Base-by-base conservation (phyloP, 2,113 vertebrate genomes). In the Urocitellus parryii region DNA sequence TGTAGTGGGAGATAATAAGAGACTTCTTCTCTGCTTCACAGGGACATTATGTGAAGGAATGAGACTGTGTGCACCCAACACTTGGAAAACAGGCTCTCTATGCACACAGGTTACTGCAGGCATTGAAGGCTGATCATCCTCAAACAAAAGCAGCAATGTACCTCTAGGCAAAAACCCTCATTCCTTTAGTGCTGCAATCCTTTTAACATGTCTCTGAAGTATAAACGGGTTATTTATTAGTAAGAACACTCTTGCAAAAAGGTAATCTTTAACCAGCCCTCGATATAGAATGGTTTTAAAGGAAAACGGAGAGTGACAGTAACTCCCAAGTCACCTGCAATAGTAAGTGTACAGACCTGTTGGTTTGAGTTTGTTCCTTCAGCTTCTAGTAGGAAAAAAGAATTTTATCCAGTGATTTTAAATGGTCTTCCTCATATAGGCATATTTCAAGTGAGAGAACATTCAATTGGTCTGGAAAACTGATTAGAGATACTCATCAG, bases 161-260 rank as follows among this genome's bases (percentile, higher is more conserved):
- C 85, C 90, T 93, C 24, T 11, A 80, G 20, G n/a, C 16, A 8
- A 29, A 68, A 58, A 77, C 32, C 42, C n/a, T 94, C 83, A 32
- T 87, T 88, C 87, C 80, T 58, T 29, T 24, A 34, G 51, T 76
- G 32, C 80, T 11, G 34, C 94, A 87, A 39, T 58, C 63, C 76
- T 45, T 73, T 87, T 37, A 51, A 63, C 29, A 78, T 90, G 61
- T 97, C 95, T 93, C 87, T 63, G n/a, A 61, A 81, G 94, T 70
- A 72, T 58, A 92, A 95, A 76, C 39, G 67, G 96, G 95, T 97
- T 96, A 96, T 94, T 96, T 93, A 95, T 97, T 93, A 97, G 89
- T 88, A 88, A 86, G 87, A 83, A 80, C 81, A 77, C 39, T 65
- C 78, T 89, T 61, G 73, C 80, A 65, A 29, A 86, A 91, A 81